A percentile compares a stretch with the other conserved stretches of the same genome.
Conservation (phyloP, 2,888 invertebrate species). For the Bembecia ichneumoniformis region DNA sequence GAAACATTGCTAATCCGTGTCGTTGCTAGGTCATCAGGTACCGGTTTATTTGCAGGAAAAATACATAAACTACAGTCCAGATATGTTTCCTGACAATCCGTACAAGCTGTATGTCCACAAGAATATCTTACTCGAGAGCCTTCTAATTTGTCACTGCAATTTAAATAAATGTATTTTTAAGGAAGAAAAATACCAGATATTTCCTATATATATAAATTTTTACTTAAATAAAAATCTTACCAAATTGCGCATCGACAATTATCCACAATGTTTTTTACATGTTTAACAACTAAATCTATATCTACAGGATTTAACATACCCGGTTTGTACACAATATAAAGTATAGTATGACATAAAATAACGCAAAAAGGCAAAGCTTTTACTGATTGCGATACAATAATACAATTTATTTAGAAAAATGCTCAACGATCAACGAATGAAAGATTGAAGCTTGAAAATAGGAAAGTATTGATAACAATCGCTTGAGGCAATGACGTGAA, state of each 20-base stretch:
- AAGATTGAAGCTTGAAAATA: too few relatives aligned
- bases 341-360: too few relatives aligned
- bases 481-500: too few relatives aligned
- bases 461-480: too few relatives aligned
- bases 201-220: constrained; percentile 1
- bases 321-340: too few relatives aligned
- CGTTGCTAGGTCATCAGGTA: constrained; percentile 28
- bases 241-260: constrained; percentile 39
- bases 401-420: too few relatives aligned
- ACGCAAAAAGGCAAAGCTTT: too few relatives aligned
- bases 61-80: constrained; percentile 36
- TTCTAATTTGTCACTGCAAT: constrained; percentile 38
- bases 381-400: too few relatives aligned
- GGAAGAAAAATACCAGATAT: constrained; percentile 31
- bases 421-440: too few relatives aligned
- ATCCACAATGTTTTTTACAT: constrained; percentile 35
- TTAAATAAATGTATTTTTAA: constrained; percentile 1
- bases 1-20: constrained; percentile 29
- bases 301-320: constrained; percentile 27
- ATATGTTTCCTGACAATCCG: constrained; percentile 28
- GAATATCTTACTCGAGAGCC: constrained; percentile 32
- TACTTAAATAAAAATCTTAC: constrained; percentile 22
- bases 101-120: constrained; percentile 51
- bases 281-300: constrained; percentile 27
- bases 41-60: constrained; percentile 21